Conservation (phyloP, 2,888 invertebrate genomes). For the Schizaphis graminum region DNA sequence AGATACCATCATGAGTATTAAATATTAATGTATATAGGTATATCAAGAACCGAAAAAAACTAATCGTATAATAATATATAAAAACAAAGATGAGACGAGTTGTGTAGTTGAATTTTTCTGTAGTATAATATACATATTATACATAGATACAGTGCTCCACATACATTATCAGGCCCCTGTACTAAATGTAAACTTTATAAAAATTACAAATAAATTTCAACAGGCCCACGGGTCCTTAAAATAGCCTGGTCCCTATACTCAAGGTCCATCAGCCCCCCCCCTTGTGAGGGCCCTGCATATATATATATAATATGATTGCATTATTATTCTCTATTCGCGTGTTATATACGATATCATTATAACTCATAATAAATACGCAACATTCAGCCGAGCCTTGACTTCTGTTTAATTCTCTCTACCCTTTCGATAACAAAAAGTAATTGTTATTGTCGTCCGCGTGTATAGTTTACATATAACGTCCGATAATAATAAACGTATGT, state of each 20-base stretch:
- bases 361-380: not conserved
- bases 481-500: not conserved
- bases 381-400: constrained; percentile 43
- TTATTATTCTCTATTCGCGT: not conserved
- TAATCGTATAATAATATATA: not conserved
- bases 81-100: not conserved
- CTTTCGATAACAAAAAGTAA: not conserved
- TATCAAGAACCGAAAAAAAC: not conserved
- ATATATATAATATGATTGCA: not conserved
- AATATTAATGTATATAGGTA: too few relatives aligned
- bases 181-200: too few relatives aligned
- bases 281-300: too few relatives aligned
- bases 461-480: not conserved
- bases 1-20: not conserved
- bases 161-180: too few relatives aligned
- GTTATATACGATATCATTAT: too few relatives aligned
- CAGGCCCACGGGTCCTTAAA: too few relatives aligned
- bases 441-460: not conserved
- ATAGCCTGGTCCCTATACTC: too few relatives aligned
- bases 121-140: not conserved
- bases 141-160: too few relatives aligned
- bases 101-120: not conserved
- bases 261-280: too few relatives aligned
- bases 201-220: too few relatives aligned
- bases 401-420: constrained; percentile 22